These are phyloP conservation scores for Zaprionus gabonicus DNA, from an alignment of 1,140 invertebrate species.

Conservation along the genomic window DNA sequence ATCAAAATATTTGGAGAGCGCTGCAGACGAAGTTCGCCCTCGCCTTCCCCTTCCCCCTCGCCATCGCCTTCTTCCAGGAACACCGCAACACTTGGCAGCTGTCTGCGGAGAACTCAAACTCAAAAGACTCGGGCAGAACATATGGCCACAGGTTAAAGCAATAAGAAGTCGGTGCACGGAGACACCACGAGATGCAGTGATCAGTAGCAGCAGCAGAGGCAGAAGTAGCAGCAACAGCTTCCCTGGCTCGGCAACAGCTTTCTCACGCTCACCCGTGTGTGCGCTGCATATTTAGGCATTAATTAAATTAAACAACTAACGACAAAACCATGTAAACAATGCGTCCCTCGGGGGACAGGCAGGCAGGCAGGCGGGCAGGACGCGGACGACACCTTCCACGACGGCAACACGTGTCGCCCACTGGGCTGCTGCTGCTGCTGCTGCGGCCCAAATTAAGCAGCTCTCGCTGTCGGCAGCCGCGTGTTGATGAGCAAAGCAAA, in stretches of 20 bases:
- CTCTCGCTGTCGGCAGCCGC: slow-evolving; percentile 53
- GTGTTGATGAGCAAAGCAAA: slow-evolving; percentile 77
- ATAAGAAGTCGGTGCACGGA: slow-evolving; percentile 15
- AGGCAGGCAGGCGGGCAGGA: slow-evolving; percentile 1
- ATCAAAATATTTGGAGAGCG: slow-evolving; percentile 74
- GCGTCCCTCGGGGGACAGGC: slow-evolving; percentile 43
- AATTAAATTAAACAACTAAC: slow-evolving; percentile 79
- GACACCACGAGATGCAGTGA: not conserved
- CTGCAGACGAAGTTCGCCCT: slow-evolving; percentile 48
- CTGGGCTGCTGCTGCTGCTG: slow-evolving; percentile 25
- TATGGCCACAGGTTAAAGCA: slow-evolving; percentile 55
- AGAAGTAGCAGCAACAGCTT: not conserved
- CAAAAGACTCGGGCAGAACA: slow-evolving; percentile 38
- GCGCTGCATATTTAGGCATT: slow-evolving; percentile 67
- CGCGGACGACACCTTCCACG: slow-evolving; percentile 58
- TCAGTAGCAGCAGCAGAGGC: not conserved
- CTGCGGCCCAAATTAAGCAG: slow-evolving; percentile 66
- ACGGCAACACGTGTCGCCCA: slow-evolving; percentile 62
- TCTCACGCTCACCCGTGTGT: slow-evolving; percentile 55
- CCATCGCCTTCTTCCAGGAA: not conserved
- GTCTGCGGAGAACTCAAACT: slow-evolving; percentile 40
- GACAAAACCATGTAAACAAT: slow-evolving; percentile 73
- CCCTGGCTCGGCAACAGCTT: not conserved
- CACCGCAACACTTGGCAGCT: slow-evolving; percentile 44
- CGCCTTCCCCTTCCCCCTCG: not conserved